Conservation (phyloP, 2,113 vertebrate genomes). For the Oryzias celebensis region DNA sequence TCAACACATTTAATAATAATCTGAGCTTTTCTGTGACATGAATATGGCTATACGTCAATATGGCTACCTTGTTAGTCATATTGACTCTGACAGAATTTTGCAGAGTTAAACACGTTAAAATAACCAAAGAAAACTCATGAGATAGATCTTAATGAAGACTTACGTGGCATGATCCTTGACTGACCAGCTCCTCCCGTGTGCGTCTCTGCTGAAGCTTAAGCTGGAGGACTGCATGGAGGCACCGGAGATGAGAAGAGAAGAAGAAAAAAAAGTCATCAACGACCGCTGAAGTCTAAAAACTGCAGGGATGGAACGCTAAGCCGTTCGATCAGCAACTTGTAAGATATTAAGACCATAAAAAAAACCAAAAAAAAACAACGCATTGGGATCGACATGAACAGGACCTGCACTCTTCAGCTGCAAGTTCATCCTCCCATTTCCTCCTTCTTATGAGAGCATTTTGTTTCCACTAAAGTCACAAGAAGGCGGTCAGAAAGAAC, state of each 20-base stretch:
- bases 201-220: slow-evolving; percentile 98
- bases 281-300: slow-evolving; percentile 5
- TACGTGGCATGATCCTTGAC: slow-evolving; percentile 99
- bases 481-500: slow-evolving; percentile 36
- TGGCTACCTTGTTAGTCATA: not conserved
- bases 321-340: slow-evolving; percentile 10
- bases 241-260: slow-evolving; percentile 56
- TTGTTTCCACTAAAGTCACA: slow-evolving; percentile 17
- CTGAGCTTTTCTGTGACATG: not conserved
- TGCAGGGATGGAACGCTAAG: slow-evolving; percentile 18
- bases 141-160: slow-evolving; percentile 68
- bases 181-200: slow-evolving; percentile 95
- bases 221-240: slow-evolving; percentile 89
- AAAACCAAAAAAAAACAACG: not conserved
- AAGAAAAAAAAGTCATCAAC: slow-evolving; percentile 44
- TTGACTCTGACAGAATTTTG: not conserved
- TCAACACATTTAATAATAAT: too few species aligned
- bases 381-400: slow-evolving; percentile 14
- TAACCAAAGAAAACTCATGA: not conserved
- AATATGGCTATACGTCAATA: not conserved
- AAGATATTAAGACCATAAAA: slow-evolving; percentile 3
- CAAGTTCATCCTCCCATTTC: slow-evolving; percentile 33
- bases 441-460: slow-evolving; percentile 11
- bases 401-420: slow-evolving; percentile 28
- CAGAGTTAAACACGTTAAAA: not conserved